Evolutionary conservation across 2,888 invertebrate species (phyloP), one percentile per base, ranked within the genome.

Genomic region (Branchellion lobata): DNA sequence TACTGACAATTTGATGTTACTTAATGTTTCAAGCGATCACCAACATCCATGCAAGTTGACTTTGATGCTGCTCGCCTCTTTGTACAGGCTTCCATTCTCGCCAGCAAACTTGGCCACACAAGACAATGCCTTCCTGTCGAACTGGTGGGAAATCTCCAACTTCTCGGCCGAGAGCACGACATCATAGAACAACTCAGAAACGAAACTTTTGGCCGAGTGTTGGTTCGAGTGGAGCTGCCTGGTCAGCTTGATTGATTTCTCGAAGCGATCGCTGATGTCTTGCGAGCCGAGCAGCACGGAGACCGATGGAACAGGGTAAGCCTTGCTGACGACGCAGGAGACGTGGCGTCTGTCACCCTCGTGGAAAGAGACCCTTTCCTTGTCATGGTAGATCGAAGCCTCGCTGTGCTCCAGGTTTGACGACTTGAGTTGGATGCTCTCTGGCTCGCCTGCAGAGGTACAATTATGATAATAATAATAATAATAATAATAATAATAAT

Each of bases 31-130:
- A n/a, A n/a, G n/a, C n/a, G n/a, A n/a, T n/a, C n/a, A n/a, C n/a
- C n/a, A 24, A 76, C 76, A 76, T 18, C 57, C 57, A 34, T 31
- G 24, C 14, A 76, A 33, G n/a, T 33, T 51, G 34, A 76, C 76
- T 33, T 14, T 57, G 76, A 76, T 76, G 31, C 40, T 18, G 34
- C 31, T 27, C 14, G 21, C 14, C 14, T 27, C 57, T 31, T 21
- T 8, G 0, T 29, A 57, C 27, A 76, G 29, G 21, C 24, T 57
- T 3, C 24, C 61, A 5, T n/a, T n/a, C 21, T 40, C 40, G 8
- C 21, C 79, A 1, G 79, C 73, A 29, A 57, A 73, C 27, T 79
- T 73, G 27, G 36, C 79, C 53, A 79, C 14, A 34, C 79, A 79
- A 24, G 34, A n/a, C 8, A 79, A 40, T 24, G 8, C 31, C 33